Percentiles rank a stretch among this genome's conserved stretches.
Conservation (phyloP, 2,113 vertebrate genomes). For the Myotis davidii region DNA sequence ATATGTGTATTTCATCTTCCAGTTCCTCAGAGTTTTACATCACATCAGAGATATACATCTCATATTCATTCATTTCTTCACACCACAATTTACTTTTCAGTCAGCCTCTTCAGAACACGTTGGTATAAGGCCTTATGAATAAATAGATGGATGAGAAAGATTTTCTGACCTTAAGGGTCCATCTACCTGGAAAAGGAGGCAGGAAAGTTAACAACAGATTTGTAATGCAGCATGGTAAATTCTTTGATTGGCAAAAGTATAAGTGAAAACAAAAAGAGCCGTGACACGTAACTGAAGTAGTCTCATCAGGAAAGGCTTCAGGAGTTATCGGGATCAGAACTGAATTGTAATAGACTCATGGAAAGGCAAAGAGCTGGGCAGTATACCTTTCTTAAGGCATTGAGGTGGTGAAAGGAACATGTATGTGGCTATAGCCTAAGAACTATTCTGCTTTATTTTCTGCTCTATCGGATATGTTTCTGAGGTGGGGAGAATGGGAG, state of each 20-base stretch:
- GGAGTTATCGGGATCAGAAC: not conserved
- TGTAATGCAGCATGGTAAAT: not conserved
- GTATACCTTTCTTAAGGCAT: not conserved
- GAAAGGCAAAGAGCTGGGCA: not conserved
- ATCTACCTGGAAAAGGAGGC: not conserved
- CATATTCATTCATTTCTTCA: not conserved
- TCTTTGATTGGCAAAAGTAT: not conserved
- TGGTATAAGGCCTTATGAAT: not conserved
- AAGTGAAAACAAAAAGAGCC: not conserved
- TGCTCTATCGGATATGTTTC: not conserved
- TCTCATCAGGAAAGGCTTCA: not conserved
- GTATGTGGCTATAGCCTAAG: accelerated
- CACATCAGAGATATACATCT: not conserved
- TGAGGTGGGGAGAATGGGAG: not conserved
- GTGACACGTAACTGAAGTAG: not conserved
- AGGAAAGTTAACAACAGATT: not conserved
- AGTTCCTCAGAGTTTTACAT: not conserved
- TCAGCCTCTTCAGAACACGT: not conserved
- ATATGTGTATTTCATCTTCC: not conserved
- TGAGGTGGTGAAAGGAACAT: not conserved
- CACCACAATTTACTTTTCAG: not conserved
- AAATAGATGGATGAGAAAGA: not conserved
- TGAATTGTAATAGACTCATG: not conserved
- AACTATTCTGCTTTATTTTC: not conserved
- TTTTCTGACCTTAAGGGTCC: not conserved